Conservation (phyloP, 1,140 invertebrate genomes). For the Ylistrum balloti region DNA sequence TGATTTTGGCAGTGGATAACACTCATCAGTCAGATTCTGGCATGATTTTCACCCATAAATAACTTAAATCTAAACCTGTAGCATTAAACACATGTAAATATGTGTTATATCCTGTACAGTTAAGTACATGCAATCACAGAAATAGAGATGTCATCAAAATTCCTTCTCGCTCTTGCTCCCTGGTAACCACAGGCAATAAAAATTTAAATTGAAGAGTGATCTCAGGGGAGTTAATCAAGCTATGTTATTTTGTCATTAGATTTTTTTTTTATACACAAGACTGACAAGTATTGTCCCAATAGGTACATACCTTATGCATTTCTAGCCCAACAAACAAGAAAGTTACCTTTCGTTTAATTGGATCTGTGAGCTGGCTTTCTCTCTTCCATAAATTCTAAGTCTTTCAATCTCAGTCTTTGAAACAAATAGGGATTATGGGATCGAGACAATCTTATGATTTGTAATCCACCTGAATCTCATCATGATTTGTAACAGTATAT, state of each 20-base stretch:
- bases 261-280: constrained; percentile 40
- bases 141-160: constrained; percentile 30
- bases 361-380: neutral
- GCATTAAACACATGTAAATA: constrained; percentile 20
- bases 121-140: neutral
- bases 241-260: constrained; percentile 36
- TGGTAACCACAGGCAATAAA: neutral
- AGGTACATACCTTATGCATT: constrained; percentile 38
- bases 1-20: neutral
- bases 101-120: constrained; percentile 1
- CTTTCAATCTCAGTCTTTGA: neutral
- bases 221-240: constrained; percentile 18
- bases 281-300: neutral
- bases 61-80: neutral
- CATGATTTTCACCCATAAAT: neutral
- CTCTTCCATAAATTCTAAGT: constrained; percentile 5
- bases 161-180: neutral
- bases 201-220: constrained; percentile 14
- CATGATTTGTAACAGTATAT: constrained; percentile 21
- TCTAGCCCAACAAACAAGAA: constrained; percentile 32
- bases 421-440: neutral
- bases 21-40: neutral
- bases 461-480: neutral
- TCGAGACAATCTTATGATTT: neutral
- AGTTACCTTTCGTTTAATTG: neutral